Percentiles rank a stretch among this genome's conserved stretches.
phyloP scores from a whole-genome alignment of 2,113 vertebrate species.

The Anas platyrhynchos region DNA sequence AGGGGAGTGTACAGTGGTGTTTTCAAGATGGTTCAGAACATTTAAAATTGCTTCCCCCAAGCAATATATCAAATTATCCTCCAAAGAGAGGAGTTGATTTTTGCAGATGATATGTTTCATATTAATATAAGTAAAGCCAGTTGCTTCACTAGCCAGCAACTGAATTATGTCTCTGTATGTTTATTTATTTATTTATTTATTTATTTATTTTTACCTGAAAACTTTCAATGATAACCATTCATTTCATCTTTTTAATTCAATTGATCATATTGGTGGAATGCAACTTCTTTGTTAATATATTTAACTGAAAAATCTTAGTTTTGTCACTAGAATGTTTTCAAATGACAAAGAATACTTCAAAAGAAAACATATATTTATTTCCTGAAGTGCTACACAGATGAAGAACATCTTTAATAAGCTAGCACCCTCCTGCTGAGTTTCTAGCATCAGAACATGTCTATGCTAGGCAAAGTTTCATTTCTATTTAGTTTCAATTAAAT shows the following conservation, averaged over 20 bases:
- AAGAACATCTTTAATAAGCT: slow-evolving; percentile 75
- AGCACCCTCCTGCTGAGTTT: slow-evolving; percentile 70
- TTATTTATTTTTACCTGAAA: not conserved
- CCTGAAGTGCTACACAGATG: slow-evolving; percentile 50
- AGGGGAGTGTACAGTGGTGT: not conserved
- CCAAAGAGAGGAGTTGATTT: not conserved
- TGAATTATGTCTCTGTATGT: not conserved
- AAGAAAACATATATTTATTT: slow-evolving; percentile 42
- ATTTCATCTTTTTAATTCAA: not conserved
- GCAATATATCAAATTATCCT: not conserved
- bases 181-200: not conserved
- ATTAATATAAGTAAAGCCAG: not conserved
- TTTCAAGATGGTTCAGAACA: not conserved
- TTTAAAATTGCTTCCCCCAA: not conserved
- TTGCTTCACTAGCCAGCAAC: not conserved
- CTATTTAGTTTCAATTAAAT: slow-evolving; percentile 81
- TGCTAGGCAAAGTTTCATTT: slow-evolving; percentile 74
- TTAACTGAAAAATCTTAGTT: not conserved
- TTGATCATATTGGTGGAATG: not conserved
- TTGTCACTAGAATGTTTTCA: not conserved
- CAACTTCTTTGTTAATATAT: not conserved
- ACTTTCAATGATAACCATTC: not conserved
- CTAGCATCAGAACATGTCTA: slow-evolving; percentile 78
- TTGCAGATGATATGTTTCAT: not conserved
- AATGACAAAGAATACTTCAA: slow-evolving; percentile 16